phyloP scores from a whole-genome alignment of 1,140 invertebrate species.

The Araneus ventricosus region DNA sequence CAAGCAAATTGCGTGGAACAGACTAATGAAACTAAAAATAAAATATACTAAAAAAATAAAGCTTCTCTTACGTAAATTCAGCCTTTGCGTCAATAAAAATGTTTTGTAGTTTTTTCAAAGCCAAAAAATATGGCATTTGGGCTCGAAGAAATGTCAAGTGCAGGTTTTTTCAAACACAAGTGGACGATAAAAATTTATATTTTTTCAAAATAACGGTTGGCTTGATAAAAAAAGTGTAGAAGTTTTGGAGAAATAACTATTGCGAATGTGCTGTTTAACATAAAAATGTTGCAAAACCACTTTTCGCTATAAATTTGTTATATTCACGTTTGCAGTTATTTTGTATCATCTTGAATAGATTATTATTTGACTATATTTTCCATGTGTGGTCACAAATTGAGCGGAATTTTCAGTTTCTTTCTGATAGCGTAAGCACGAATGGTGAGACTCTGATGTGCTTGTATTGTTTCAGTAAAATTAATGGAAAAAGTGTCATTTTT shows the following conservation, averaged over 20 bases:
- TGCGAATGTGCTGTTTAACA: neutral
- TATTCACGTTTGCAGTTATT: neutral
- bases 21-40: neutral
- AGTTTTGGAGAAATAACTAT: neutral
- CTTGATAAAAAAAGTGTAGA: neutral
- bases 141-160: neutral
- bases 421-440: no score
- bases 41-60: neutral
- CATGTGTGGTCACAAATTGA: no score
- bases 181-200: neutral
- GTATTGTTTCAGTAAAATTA: no score
- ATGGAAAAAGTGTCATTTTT: no score
- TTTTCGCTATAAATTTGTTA: neutral
- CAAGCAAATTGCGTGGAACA: no score
- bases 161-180: neutral
- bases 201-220: neutral
- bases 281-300: neutral
- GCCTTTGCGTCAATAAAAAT: neutral
- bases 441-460: no score
- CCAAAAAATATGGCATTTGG: neutral
- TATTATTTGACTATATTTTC: no score
- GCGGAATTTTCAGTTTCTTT: no score
- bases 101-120: neutral
- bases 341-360: neutral
- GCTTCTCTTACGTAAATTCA: neutral